Evolutionary conservation across 1,140 invertebrate genomes (phyloP), one percentile per base, ranked within the genome.

Genomic region (Nasonia giraulti): DNA sequence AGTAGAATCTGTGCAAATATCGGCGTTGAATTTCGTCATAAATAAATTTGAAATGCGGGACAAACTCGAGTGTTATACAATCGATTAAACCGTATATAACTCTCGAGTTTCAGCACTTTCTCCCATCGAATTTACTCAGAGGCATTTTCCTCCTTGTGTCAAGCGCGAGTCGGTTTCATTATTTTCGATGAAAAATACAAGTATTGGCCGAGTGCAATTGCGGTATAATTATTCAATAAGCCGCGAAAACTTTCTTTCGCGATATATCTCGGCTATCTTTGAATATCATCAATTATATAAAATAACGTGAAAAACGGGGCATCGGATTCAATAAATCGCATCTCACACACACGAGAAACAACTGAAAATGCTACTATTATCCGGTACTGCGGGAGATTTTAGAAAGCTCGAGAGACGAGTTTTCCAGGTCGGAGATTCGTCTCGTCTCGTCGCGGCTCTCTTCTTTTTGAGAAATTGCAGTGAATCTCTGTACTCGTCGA

Each of bases 401-500:
- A 62, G 55, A 62, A 62, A 62, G 55, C 55, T 62, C 6, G 55
- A 62, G 55, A 62, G 55, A 62, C 44, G 23, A 75, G 71, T 77
- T 83, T 68, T 83, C 31, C 44, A 73, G 66, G 40, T 71, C 62
- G 47, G 31, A 68, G 37, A 68, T 27, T 68, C 55, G 31, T 62
- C 40, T 31, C 12, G 20, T 40, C n/a, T n/a, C 3, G 44, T 80
- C 6, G 27, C 33, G 12, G 17, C 20, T 3, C 62, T 73, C 17
- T 12, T 78, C 12, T 62, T 69, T 80, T 83, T 50, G 2, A 71
- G 66, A 78, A 79, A 79, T 71, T 78, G 66, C 37, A 66, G 40
- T 7, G 11, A 2, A 69, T 23, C 44, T 73, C 44, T 62, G 20
- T 5, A 14, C 44, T 5, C 12, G 27, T 10, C 33, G 69, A 62